Conservation (phyloP, 2,797 vertebrate genomes). For the Labeo calbasu region DNA sequence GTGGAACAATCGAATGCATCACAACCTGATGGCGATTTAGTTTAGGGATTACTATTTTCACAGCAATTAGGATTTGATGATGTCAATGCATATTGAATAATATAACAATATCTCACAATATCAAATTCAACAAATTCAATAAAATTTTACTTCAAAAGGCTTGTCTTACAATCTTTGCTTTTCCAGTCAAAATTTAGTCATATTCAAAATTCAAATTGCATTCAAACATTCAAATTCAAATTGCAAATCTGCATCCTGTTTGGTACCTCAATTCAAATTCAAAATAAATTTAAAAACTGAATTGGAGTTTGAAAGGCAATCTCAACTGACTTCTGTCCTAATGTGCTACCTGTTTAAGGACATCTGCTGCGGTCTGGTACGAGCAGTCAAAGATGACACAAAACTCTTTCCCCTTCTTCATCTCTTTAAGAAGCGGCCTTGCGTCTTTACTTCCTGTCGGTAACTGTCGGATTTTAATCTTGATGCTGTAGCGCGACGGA, state of each 20-base stretch:
- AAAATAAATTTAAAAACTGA: background rate
- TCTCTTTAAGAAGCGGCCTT: conserved; percentile 93
- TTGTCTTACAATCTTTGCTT: background rate
- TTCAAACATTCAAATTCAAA: background rate
- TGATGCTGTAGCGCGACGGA: conserved; percentile 96
- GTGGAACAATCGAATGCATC: background rate
- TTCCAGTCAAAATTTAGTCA: background rate
- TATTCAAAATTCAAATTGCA: background rate
- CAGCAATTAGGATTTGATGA: background rate
- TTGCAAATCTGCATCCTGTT: background rate
- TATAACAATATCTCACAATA: background rate
- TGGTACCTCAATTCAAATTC: background rate
- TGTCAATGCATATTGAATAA: background rate
- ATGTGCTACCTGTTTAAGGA: conserved; percentile 90
- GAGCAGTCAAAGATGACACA: conserved; percentile 97
- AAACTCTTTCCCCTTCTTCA: conserved; percentile 98
- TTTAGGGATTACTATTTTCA: background rate
- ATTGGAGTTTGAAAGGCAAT: background rate
- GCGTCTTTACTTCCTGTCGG: conserved; percentile 93
- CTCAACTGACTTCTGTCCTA: background rate
- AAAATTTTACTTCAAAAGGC: background rate
- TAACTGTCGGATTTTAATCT: conserved; percentile 97
- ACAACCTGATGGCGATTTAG: background rate
- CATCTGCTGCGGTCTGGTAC: conserved; percentile 89
- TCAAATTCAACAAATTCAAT: background rate